These are phyloP conservation scores for Nymphalis io DNA, from an alignment of 1,140 invertebrate genomes.

Conservation along the genomic window DNA sequence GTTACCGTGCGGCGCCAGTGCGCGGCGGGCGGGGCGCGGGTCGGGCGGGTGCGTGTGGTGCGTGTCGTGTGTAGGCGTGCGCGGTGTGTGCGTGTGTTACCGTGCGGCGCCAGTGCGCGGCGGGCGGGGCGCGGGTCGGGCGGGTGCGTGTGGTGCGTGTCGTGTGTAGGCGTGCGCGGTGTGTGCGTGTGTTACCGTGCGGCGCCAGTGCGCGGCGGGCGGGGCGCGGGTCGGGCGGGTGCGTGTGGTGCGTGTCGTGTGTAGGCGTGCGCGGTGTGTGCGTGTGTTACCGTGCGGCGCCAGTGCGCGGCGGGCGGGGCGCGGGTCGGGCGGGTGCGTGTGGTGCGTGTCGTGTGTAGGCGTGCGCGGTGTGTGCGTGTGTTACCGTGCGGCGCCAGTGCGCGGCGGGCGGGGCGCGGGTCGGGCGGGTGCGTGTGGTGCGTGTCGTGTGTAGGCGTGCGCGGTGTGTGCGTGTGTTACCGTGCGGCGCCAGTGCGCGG, in stretches of 20 bases:
- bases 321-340: conserved; percentile 82
- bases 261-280: conserved; percentile 71
- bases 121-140: not conserved
- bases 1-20: conserved; percentile 54
- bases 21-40: conserved; percentile 82
- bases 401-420: conserved; percentile 82
- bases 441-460: conserved; percentile 79
- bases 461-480: too few relatives aligned
- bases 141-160: not conserved
- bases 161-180: conserved; percentile 47
- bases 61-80: conserved; percentile 79
- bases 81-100: too few relatives aligned
- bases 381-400: conserved; percentile 54
- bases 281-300: conserved; percentile 47
- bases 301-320: conserved; percentile 61
- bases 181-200: too few relatives aligned
- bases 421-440: conserved; percentile 84
- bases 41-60: conserved; percentile 84
- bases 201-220: conserved; percentile 54
- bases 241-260: conserved; percentile 81
- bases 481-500: too few relatives aligned
- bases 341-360: not conserved
- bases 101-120: too few relatives aligned
- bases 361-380: not conserved
- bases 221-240: conserved; percentile 85